Base-by-base conservation (phyloP, 1,140 invertebrate species). In the Holcopasites calliopsidis region DNA sequence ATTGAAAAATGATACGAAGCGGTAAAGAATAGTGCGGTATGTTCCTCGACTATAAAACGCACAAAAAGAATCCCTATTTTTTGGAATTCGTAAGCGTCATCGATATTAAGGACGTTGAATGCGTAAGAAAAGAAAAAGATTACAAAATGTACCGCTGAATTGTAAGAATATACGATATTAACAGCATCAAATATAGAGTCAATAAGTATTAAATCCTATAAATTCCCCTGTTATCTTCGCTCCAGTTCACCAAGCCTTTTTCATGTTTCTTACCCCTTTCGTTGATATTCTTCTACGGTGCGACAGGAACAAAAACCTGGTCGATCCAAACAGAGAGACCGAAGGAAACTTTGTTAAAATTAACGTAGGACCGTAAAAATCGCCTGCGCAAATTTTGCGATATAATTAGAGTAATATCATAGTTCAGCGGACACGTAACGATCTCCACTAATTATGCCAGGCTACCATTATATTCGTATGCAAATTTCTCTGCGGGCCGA, bases 11-110 rank as follows among this genome's bases (percentile, higher is more conserved):
- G 13, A 18, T 33, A 62, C 8, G 18, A 47, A 60, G 55, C 47
- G 61, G 60, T 54, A 35, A 55, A 44, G 18, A 55, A 26, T 47
- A 62, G 42, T 44, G 71, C 62, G 71, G 62, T 52, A 74, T 66
- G 61, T 74, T 74, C 71, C 71, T 74, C 62, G 40, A 33, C 55
- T 66, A 55, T 42, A 38, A 74, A 74, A 65, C 71, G 71, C 71
- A 74, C 61, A 66, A 74, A 64, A 60, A 62, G 35, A 73, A 65
- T 13, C 35, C 47, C 49, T 28, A 49, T 52, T 65, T 74, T 72
- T 47, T 74, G 49, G 61, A 47, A 28, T 66, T 13, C 18, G 11
- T 33, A 74, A 11, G 38, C n/a, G 35, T 74, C 33, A 60, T 70
- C 16, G 71, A 55, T 54, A 40, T 60, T 28, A 54, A 44, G 47